Base-by-base conservation (phyloP, 2,888 invertebrate genomes). In the Plemyria rubiginata region DNA sequence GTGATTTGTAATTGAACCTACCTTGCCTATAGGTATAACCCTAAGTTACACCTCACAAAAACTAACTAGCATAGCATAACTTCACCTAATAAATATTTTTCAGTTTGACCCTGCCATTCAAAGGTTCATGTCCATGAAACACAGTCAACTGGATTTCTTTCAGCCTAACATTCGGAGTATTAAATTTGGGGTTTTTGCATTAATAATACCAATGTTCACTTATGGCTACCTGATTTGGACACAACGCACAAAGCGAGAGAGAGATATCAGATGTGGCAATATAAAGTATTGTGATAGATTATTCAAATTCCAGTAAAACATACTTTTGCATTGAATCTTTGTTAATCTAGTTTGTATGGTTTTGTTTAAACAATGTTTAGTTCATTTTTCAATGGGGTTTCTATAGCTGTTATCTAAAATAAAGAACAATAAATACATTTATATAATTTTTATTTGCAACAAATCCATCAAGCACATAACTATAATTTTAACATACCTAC, bases 61-160 rank as follows among this genome's bases (percentile, higher is more conserved):
- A 7, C 32, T 32, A 3, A 8, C 32, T 32, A 32, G 32, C 8
- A 6, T 8, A 32, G 6, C 15, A 4, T 32, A 43, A 32, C 1
- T 13, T 51, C 32, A 28, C 53, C n/a, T 45, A 11, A 15, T 32
- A 38, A 11, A 2, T 6, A n/a, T 62, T 43, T 87, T 87, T 50
- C 88, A 98, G 98, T 96, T 97, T 84, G 98, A 98, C 86, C 87
- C 94, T 12, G 96, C 95, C 6, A 72, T 97, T 0, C 95, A 96
- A 75, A 93, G 96, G 22, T 97, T 94, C 77, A 85, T 94, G 71
- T 94, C 97, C 0, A 94, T 97, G 94, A 94, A 94, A 77, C 89
- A 88, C 0, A 93, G 91, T 8, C 87, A 94, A 41, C 92, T 86
- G 66, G 94, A 96, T 0, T 88, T 94, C 74, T 97, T 96, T 79